Percentiles rank a stretch among this genome's conserved stretches.
phyloP scores from a whole-genome alignment of 1,140 invertebrate genomes.

The Euglossa dilemma region DNA sequence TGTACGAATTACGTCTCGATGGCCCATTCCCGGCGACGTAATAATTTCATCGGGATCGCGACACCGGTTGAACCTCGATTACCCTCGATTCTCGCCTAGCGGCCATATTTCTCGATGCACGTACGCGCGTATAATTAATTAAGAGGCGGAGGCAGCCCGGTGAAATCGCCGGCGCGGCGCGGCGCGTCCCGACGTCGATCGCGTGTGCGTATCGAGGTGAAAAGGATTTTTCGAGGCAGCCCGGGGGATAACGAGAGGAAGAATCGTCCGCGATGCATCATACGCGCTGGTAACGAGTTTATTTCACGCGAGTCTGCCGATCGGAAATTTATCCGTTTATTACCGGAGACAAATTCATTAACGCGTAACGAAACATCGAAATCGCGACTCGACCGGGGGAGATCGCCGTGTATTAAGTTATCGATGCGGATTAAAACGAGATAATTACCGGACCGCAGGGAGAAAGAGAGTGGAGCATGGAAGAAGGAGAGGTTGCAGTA shows the following conservation, averaged over 20 bases:
- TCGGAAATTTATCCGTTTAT: neutral
- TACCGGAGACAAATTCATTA: slow-evolving; percentile 6
- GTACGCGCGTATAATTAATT: slow-evolving; percentile 49
- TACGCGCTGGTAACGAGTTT: neutral
- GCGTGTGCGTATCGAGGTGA: neutral
- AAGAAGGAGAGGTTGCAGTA: too few species aligned
- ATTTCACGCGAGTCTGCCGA: neutral
- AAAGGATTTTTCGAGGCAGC: neutral
- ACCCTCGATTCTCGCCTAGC: slow-evolving; percentile 45
- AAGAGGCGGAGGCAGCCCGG: neutral
- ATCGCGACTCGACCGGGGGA: neutral
- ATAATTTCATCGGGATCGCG: slow-evolving; percentile 9
- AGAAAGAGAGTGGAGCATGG: too few species aligned
- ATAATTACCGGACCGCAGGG: too few species aligned
- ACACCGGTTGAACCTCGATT: slow-evolving; percentile 37
- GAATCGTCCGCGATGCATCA: neutral
- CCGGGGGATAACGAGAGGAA: neutral
- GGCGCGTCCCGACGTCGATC: slow-evolving; percentile 30
- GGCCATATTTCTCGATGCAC: slow-evolving; percentile 27
- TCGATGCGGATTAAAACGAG: neutral
- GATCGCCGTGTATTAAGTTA: neutral
- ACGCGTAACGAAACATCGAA: neutral
- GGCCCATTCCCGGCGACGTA: neutral
- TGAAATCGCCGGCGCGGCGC: slow-evolving; percentile 49
- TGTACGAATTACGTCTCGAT: neutral